phyloP scores from a whole-genome alignment of 1,140 invertebrate species.

The Hesperophylax magnus region DNA sequence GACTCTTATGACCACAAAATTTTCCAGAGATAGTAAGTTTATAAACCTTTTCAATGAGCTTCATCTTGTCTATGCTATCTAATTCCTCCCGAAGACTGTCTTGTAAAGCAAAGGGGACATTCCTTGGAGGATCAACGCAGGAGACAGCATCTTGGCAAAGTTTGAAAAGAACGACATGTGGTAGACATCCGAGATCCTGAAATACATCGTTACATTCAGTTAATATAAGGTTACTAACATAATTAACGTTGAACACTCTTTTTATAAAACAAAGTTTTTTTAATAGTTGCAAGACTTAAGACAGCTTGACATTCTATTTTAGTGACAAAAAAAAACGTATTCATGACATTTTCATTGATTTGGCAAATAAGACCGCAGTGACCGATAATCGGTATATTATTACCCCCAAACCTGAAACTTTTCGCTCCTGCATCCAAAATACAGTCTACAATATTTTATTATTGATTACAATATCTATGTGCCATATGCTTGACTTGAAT shows the following conservation, averaged over 20 bases:
- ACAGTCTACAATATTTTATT: too few species aligned
- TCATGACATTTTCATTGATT: too few species aligned
- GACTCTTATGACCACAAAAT: constrained; percentile 62
- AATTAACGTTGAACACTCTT: background rate
- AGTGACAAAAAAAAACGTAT: too few species aligned
- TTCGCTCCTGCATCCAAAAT: too few species aligned
- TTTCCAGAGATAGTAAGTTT: constrained; percentile 63
- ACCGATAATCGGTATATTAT: too few species aligned
- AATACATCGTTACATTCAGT: background rate
- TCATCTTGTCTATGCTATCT: constrained; percentile 27
- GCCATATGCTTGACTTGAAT: too few species aligned
- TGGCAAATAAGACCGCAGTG: too few species aligned
- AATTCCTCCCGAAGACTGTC: constrained; percentile 1
- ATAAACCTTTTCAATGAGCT: constrained; percentile 60
- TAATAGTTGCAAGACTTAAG: too few species aligned
- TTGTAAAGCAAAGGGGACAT: too few species aligned
- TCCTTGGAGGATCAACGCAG: constrained; percentile 1
- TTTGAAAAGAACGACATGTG: background rate
- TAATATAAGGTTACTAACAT: background rate
- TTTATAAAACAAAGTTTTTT: background rate
- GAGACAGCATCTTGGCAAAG: background rate
- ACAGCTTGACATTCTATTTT: too few species aligned
- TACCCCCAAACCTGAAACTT: too few species aligned
- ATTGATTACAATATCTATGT: too few species aligned
- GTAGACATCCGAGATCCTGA: background rate